Base-by-base conservation (phyloP, 2,113 vertebrate genomes). In the Dermatemys mawii region DNA sequence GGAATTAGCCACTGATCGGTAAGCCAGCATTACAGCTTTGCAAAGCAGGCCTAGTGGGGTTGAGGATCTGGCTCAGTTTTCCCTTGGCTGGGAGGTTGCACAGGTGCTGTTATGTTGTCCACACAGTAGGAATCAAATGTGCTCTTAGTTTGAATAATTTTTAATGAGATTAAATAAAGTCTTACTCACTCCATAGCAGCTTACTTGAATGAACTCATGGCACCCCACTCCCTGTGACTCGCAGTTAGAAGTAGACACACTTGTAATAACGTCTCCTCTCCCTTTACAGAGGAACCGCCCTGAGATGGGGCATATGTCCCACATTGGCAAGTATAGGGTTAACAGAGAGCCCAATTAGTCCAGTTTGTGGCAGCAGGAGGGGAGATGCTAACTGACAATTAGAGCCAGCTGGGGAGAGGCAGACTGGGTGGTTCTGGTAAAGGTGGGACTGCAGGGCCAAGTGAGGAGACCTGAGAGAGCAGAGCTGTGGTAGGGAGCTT, bases 91-190 rank as follows among this genome's bases (percentile, higher is more conserved):
- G 24, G 10, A 0, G 57, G 29, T 8, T 84, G 35, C 84, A 41
- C 38, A 29, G 57, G 11, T 76, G 73, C 81, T 27, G 75, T 78
- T n/a, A 4, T 57, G 93, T 41, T 82, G 78, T 6, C 2, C 11
- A 63, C 2, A 1, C 3, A 8, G 6, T 1, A 2, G 8, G 38
- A 3, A n/a, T 79, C 1, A 1, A 14, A 13, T 8, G 5, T 84
- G 85, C 44, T 29, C 51, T 49, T 49, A 22, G 38, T 19, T 38
- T 84, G 55, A 49, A 38, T 9, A 2, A 53, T 78, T 92, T 73
- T 51, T 46, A 5, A 26, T 44, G 32, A 4, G 6, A 6, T 0
- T 19, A 54, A 21, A 10, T 76, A 87, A 13, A 89, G 41, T 13
- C 4, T 53, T 38, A 38, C 17, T 7, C 8, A 44, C 35, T 84